phyloP scores from a whole-genome alignment of 2,113 vertebrate species.

The Terrapene triunguis region DNA sequence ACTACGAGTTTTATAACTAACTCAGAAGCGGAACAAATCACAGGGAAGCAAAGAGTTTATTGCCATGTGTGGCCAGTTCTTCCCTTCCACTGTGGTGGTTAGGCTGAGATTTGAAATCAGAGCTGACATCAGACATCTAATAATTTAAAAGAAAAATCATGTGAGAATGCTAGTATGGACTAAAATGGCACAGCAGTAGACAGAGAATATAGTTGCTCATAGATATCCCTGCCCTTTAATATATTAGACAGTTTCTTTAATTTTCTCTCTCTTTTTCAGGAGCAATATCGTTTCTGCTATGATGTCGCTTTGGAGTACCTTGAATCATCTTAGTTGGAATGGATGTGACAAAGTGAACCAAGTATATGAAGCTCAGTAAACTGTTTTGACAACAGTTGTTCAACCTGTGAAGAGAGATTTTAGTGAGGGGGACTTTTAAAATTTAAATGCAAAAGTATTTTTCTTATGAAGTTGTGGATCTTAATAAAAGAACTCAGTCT shows the following conservation, averaged over 20 bases:
- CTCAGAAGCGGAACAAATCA: constrained; percentile 8
- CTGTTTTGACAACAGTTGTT: constrained; percentile 76
- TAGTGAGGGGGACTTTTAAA: constrained; percentile 81
- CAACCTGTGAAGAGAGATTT: constrained; percentile 82
- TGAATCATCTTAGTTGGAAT: constrained; percentile 89
- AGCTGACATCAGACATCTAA: neutral
- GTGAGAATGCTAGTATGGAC: neutral
- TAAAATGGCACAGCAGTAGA: neutral
- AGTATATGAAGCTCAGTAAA: constrained; percentile 47
- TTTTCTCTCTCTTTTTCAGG: constrained; percentile 74
- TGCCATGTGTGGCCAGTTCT: neutral
- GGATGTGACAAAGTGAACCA: constrained; percentile 57
- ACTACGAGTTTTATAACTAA: neutral
- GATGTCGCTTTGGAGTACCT: constrained; percentile 96
- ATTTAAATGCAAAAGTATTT: constrained; percentile 87
- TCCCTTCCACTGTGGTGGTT: neutral
- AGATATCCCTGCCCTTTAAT: neutral
- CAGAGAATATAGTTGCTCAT: neutral
- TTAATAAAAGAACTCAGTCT: constrained; percentile 82
- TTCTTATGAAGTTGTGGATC: constrained; percentile 87
- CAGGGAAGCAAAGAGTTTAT: neutral
- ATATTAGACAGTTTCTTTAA: neutral
- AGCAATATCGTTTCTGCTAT: constrained; percentile 99
- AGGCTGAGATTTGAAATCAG: constrained; percentile 2
- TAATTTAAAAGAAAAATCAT: neutral